These are phyloP conservation scores for Nanorana parkeri DNA, from an alignment of 2,113 vertebrate species.

Conservation along the genomic window DNA sequence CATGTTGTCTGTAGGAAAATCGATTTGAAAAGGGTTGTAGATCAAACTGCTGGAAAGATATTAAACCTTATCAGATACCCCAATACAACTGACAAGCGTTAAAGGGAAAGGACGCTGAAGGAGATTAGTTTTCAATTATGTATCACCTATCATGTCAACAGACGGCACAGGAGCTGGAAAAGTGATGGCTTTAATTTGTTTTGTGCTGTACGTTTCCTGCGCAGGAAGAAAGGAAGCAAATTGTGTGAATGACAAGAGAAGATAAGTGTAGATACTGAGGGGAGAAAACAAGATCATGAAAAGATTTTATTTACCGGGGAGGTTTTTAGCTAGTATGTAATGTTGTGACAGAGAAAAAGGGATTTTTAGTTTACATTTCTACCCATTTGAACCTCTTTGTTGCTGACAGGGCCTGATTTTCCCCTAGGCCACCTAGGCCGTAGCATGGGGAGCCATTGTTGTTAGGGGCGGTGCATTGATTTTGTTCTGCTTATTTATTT, in stretches of 20 bases:
- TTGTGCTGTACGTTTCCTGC: conserved; percentile 25
- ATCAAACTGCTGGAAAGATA: conserved; percentile 39
- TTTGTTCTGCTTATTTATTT: no score
- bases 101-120: conserved; percentile 27
- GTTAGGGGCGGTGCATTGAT: no score
- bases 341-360: background rate
- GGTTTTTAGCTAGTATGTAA: conserved; percentile 10
- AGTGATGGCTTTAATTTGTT: conserved; percentile 49
- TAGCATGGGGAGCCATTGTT: no score
- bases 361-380: background rate
- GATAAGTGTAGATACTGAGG: conserved; percentile 46
- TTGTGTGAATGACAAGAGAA: conserved; percentile 45
- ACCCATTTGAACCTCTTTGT: background rate
- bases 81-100: conserved; percentile 41
- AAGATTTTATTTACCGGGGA: conserved; percentile 38
- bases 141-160: conserved; percentile 41
- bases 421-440: no score
- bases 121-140: conserved; percentile 56
- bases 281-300: conserved; percentile 44
- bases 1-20: conserved; percentile 11
- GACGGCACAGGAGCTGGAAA: conserved; percentile 10
- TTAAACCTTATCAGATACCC: conserved; percentile 46
- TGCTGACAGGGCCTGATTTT: background rate
- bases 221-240: conserved; percentile 44
- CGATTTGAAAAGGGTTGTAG: conserved; percentile 25